Conservation (phyloP, 2,888 invertebrate genomes). For the Trisateles emortualis region DNA sequence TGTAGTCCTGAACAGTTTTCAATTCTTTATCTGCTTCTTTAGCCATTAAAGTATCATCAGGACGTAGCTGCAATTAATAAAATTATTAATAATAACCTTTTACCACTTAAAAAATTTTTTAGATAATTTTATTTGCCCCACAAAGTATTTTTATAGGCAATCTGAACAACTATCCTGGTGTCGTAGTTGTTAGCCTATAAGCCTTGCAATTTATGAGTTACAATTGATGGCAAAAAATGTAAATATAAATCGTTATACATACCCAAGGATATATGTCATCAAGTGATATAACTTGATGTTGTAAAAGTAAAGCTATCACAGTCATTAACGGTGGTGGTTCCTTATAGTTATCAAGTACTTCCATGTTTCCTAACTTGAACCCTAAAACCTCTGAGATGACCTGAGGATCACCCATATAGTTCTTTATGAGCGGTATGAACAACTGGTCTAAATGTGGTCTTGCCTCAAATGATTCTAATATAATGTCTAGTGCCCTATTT, state of each 20-base stretch:
- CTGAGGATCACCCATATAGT: conserved; percentile 94
- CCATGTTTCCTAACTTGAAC: conserved; percentile 94
- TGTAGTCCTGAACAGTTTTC: conserved; percentile 94
- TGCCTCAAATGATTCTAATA: conserved; percentile 98
- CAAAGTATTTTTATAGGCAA: too few species aligned
- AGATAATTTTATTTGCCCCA: too few species aligned
- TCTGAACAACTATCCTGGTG: background rate
- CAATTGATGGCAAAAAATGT: too few species aligned
- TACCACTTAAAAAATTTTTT: too few species aligned
- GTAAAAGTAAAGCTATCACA: conserved; percentile 95
- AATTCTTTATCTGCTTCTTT: conserved; percentile 94
- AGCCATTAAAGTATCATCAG: conserved; percentile 93
- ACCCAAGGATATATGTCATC: conserved; percentile 97
- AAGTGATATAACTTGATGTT: conserved; percentile 94
- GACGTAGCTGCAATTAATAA: conserved; percentile 88
- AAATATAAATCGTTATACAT: too few species aligned
- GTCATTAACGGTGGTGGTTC: conserved; percentile 95
- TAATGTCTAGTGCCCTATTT: conserved; percentile 97
- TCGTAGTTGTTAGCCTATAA: too few species aligned
- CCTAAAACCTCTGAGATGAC: conserved; percentile 97
- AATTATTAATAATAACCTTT: background rate
- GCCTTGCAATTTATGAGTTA: too few species aligned
- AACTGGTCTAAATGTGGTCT: conserved; percentile 92
- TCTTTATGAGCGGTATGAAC: conserved; percentile 93
- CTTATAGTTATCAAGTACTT: conserved; percentile 84